Percentiles rank a stretch among this genome's conserved stretches.
Conservation (phyloP, 2,888 invertebrate genomes). For the Cephonodes hylas region DNA sequence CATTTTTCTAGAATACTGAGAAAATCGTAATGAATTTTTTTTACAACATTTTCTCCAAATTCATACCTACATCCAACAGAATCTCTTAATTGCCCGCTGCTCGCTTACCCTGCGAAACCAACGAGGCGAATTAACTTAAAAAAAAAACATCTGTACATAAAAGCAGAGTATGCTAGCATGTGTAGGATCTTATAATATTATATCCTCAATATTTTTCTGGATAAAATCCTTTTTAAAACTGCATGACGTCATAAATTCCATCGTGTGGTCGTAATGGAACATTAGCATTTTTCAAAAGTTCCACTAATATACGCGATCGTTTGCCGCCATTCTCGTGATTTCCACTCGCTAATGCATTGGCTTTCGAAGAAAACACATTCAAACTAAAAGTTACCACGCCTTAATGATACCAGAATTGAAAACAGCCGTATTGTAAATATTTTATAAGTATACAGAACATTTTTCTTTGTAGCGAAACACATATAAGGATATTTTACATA, state of each 20-base stretch:
- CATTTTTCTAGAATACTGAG: too few relatives aligned
- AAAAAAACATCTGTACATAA: too few relatives aligned
- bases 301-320: not conserved
- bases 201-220: not conserved
- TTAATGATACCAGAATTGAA: not conserved
- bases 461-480: not conserved
- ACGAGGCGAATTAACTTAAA: too few relatives aligned
- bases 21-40: too few relatives aligned
- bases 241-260: not conserved
- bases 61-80: too few relatives aligned
- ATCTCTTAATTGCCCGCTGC: too few relatives aligned
- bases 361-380: slow-evolving; percentile 1
- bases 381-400: not conserved
- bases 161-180: too few relatives aligned
- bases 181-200: too few relatives aligned
- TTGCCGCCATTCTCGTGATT: not conserved
- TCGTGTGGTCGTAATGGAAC: not conserved
- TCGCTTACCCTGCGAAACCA: too few relatives aligned
- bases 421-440: not conserved
- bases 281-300: not conserved
- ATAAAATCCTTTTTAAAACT: not conserved
- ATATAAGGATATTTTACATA: too few relatives aligned
- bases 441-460: not conserved
- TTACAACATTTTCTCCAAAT: too few relatives aligned
- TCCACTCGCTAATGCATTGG: not conserved